Conservation (phyloP, 1,140 invertebrate species). For the Listronotus oregonensis region DNA sequence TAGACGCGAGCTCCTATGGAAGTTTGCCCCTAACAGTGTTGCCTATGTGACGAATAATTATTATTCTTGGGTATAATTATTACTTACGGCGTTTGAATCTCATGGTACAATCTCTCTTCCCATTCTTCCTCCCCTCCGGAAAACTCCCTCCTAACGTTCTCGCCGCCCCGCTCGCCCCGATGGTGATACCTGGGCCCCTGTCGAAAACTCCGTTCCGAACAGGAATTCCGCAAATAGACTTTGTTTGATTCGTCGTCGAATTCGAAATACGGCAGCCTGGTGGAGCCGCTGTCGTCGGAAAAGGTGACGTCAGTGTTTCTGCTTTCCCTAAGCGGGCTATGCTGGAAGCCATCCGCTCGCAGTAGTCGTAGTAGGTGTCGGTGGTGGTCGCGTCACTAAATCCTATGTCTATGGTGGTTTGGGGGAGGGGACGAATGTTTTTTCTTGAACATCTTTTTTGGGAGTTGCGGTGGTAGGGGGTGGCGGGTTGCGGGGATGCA, state of each 20-base stretch:
- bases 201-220: constrained; percentile 36
- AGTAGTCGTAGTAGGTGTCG: constrained; percentile 42
- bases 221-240: constrained; percentile 38
- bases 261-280: constrained; percentile 47
- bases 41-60: too few relatives aligned
- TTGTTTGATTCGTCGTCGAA: constrained; percentile 46
- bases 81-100: constrained; percentile 44
- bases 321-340: constrained; percentile 36
- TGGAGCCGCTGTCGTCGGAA: constrained; percentile 48
- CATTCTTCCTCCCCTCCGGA: constrained; percentile 39
- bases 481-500: not conserved
- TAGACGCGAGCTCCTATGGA: too few relatives aligned
- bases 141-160: constrained; percentile 38
- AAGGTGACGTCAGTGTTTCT: constrained; percentile 37
- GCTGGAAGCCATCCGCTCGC: constrained; percentile 35
- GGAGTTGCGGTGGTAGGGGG: constrained; percentile 14
- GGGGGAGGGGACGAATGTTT: not conserved
- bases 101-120: constrained; percentile 44
- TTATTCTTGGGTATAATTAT: too few relatives aligned
- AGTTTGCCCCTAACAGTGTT: too few relatives aligned
- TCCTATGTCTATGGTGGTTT: constrained; percentile 38
- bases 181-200: constrained; percentile 7
- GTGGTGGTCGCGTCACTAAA: constrained; percentile 44
- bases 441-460: constrained; percentile 18
- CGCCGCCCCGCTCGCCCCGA: not conserved